phyloP scores from a whole-genome alignment of 2,888 invertebrate species.

The Melinaea menophilus region DNA sequence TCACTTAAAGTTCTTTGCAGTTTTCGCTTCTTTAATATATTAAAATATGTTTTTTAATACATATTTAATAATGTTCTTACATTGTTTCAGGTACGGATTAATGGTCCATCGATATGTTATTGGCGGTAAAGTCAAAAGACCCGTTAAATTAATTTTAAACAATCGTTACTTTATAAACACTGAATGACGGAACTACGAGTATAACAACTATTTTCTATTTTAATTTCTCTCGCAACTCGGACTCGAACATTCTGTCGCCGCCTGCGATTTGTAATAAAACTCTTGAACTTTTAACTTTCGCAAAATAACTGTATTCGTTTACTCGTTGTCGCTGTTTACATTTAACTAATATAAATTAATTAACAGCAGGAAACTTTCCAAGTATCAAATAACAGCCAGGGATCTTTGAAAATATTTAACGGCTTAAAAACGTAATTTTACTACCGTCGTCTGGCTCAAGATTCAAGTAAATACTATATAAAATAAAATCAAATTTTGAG shows the following conservation, averaged over 20 bases:
- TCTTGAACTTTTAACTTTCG: neutral
- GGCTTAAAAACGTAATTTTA: neutral
- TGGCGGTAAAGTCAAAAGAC: slow-evolving; percentile 9
- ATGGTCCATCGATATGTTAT: neutral
- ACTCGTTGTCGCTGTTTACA: neutral
- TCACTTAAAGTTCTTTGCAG: no score
- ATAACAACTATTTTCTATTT: neutral
- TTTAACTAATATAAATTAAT: neutral
- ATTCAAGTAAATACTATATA: no score
- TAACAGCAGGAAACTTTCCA: neutral
- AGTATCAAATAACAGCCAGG: neutral
- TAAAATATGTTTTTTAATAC: no score
- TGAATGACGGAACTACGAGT: neutral
- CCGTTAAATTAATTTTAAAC: no score
- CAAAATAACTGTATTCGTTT: neutral
- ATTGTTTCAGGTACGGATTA: slow-evolving; percentile 33
- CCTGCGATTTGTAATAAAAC: slow-evolving; percentile 2
- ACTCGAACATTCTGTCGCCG: neutral
- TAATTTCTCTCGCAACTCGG: neutral
- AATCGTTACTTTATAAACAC: no score
- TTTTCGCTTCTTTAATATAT: no score
- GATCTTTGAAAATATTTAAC: no score
- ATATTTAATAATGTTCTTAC: no score
- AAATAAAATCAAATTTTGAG: no score
- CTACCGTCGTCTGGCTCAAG: neutral